Conservation (phyloP, 2,113 vertebrate genomes). For the Toxotes chatareus region DNA sequence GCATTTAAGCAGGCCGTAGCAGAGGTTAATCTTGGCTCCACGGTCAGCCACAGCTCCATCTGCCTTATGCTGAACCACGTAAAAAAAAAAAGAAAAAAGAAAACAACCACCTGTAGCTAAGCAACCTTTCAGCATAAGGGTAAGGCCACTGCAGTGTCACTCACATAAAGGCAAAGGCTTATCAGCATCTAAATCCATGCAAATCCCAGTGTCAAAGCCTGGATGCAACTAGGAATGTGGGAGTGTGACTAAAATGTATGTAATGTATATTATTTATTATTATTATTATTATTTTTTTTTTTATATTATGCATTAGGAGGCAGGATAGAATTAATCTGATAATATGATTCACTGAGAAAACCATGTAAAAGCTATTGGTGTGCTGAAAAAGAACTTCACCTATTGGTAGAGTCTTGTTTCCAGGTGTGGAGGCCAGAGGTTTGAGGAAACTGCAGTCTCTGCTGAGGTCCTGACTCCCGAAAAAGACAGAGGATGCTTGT, state of each 20-base stretch:
- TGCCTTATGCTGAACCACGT: conserved; percentile 32
- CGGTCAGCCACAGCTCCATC: conserved; percentile 50
- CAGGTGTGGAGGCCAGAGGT: conserved; percentile 88
- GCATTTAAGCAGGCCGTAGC: conserved; percentile 17
- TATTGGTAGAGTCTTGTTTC: conserved; percentile 91
- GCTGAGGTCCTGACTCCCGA: conserved; percentile 88
- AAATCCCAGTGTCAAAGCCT: background rate
- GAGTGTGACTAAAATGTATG: background rate
- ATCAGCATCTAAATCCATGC: background rate
- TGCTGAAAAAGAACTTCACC: conserved; percentile 78
- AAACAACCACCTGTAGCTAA: conserved; percentile 43
- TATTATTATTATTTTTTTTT: background rate
- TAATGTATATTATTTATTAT: background rate
- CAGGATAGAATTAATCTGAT: background rate
- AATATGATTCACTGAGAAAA: background rate
- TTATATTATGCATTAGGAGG: background rate
- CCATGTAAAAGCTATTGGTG: background rate
- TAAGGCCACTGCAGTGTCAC: conserved; percentile 18
- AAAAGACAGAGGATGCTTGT: conserved; percentile 88
- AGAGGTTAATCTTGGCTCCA: conserved; percentile 70
- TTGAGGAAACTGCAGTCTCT: conserved; percentile 90
- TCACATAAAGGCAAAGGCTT: background rate
- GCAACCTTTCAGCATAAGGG: conserved; percentile 49
- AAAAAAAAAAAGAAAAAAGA: conserved; percentile 13
- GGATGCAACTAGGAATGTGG: background rate